Conservation (phyloP, 2,797 vertebrate species). For the Melanotaenia trifasciata region DNA sequence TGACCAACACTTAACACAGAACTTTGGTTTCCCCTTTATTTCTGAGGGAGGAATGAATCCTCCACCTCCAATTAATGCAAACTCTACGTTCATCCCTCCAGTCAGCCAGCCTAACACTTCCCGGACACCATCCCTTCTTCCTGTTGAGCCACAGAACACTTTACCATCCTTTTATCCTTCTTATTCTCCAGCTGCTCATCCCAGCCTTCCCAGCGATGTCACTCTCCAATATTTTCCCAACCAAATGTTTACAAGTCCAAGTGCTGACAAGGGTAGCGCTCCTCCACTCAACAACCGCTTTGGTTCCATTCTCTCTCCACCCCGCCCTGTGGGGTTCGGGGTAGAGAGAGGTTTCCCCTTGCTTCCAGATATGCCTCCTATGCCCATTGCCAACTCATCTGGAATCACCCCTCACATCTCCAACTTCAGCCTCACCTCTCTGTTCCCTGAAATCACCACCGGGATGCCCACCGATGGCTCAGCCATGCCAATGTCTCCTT, state of each 20-base stretch:
- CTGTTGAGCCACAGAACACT: conserved; percentile 95
- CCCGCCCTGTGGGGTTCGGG: conserved; percentile 94
- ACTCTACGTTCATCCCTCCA: conserved; percentile 95
- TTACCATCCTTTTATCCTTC: conserved; percentile 97
- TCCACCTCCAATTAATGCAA: conserved; percentile 92
- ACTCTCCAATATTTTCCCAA: conserved; percentile 97
- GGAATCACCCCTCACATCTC: conserved; percentile 92
- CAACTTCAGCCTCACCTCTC: conserved; percentile 96
- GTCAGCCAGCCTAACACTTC: conserved; percentile 92
- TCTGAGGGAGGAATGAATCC: conserved; percentile 96
- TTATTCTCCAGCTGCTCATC: conserved; percentile 97
- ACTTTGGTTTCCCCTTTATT: conserved; percentile 97
- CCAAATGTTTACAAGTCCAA: conserved; percentile 97
- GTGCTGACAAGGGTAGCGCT: conserved; percentile 90
- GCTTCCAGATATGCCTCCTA: conserved; percentile 95
- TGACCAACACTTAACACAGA: conserved; percentile 95
- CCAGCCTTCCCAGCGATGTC: conserved; percentile 94
- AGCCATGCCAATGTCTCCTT: conserved; percentile 93
- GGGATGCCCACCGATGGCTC: conserved; percentile 95
- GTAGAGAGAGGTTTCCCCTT: conserved; percentile 94
- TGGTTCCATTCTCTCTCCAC: conserved; percentile 96
- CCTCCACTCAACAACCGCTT: conserved; percentile 95
- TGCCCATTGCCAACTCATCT: conserved; percentile 94
- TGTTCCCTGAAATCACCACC: conserved; percentile 97
- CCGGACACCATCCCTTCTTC: conserved; percentile 92